Evolutionary conservation across 2,113 vertebrate genomes (phyloP).

Genomic region (Carlito syrichta): DNA sequence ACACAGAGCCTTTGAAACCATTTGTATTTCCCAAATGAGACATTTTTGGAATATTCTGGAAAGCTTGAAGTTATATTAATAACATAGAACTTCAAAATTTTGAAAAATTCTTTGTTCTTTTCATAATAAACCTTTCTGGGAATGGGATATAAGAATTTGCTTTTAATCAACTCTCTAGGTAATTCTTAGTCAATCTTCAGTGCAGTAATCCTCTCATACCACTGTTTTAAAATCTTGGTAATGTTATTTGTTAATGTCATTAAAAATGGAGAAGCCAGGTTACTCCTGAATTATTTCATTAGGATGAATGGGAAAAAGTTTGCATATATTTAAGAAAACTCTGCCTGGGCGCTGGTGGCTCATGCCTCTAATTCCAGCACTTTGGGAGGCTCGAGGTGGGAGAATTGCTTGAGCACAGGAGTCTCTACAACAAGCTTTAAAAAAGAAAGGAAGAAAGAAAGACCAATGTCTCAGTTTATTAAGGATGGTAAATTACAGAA

Average conservation of each 20-base stretch:
- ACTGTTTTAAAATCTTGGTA: not conserved
- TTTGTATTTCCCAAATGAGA: not conserved
- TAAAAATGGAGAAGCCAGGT: not conserved
- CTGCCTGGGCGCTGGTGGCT: no score
- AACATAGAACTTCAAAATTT: not conserved
- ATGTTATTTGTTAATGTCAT: not conserved
- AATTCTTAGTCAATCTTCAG: not conserved
- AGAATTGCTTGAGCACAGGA: no score
- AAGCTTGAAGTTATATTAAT: not conserved
- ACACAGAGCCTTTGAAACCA: not conserved
- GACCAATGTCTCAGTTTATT: not conserved
- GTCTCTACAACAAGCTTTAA: no score
- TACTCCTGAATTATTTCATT: not conserved
- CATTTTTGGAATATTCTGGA: conserved; percentile 6
- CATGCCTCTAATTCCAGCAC: no score
- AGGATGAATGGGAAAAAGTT: not conserved
- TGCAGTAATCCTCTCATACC: not conserved
- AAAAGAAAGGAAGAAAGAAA: no score
- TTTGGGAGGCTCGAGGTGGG: no score
- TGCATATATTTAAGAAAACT: not conserved
- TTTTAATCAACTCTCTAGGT: not conserved
- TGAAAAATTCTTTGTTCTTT: not conserved
- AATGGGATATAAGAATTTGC: not conserved
- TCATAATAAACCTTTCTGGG: not conserved
- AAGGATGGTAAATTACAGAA: not conserved